These are phyloP conservation scores for Eurytoma adleriae DNA, from an alignment of 2,888 invertebrate genomes.

Conservation along the genomic window DNA sequence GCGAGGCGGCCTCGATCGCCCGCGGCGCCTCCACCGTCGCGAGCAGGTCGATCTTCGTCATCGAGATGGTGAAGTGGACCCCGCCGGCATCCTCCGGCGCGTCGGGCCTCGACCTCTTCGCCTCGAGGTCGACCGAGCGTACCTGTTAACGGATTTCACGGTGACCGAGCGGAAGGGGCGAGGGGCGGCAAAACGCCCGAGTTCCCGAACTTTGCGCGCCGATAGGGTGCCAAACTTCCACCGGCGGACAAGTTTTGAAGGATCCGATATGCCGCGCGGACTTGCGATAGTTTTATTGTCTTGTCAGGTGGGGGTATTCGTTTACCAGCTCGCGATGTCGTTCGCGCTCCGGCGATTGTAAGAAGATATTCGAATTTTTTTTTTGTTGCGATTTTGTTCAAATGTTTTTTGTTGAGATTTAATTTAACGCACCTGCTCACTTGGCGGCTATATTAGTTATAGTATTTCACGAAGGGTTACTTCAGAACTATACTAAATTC, in stretches of 20 bases:
- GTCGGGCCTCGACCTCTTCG: not conserved
- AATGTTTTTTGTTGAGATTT: no score
- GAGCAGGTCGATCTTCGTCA: not conserved
- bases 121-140: constrained; percentile 13
- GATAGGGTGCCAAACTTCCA: constrained; percentile 13
- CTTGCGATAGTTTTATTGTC: constrained; percentile 32
- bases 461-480: no score
- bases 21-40: not conserved
- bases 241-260: constrained; percentile 20
- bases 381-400: no score
- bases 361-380: not conserved
- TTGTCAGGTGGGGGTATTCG: not conserved
- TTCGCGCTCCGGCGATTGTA: not conserved
- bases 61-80: no score
- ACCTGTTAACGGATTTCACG: constrained; percentile 23
- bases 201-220: constrained; percentile 12
- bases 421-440: no score
- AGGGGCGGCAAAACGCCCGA: not conserved
- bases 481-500: no score
- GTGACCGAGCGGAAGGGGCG: not conserved
- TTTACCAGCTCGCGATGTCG: not conserved
- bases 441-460: no score
- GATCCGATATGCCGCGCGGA: constrained; percentile 35
- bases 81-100: not conserved
- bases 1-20: not conserved